Conservation (phyloP, 2,888 invertebrate species). For the Chesias legatella region DNA sequence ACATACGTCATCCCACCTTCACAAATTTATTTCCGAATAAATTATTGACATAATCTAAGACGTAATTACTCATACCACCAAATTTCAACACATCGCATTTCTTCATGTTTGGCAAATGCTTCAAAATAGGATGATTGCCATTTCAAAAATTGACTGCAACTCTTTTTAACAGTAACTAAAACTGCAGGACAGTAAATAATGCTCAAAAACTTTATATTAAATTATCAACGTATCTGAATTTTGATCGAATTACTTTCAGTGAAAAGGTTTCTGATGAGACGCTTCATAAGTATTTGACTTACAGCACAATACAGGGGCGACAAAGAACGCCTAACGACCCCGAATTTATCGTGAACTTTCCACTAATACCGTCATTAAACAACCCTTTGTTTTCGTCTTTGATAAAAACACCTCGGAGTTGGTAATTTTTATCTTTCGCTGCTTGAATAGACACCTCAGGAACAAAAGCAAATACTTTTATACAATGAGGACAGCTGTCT, state of each 20-base stretch:
- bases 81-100: too few relatives aligned
- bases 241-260: slow-evolving; percentile 38
- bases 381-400: slow-evolving; percentile 75
- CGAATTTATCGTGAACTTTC: slow-evolving; percentile 76
- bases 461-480: slow-evolving; percentile 62
- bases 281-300: slow-evolving; percentile 55
- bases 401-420: slow-evolving; percentile 70
- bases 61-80: too few relatives aligned
- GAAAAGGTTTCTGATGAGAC: slow-evolving; percentile 43
- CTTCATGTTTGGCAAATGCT: too few relatives aligned
- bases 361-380: slow-evolving; percentile 77
- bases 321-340: slow-evolving; percentile 72
- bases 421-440: slow-evolving; percentile 74
- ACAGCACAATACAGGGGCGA: slow-evolving; percentile 66
- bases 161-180: too few relatives aligned
- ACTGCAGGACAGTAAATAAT: neutral
- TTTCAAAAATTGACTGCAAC: too few relatives aligned
- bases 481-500: slow-evolving; percentile 51
- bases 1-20: too few relatives aligned
- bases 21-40: too few relatives aligned
- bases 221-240: slow-evolving; percentile 22
- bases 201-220: neutral
- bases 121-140: too few relatives aligned
- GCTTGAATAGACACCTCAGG: slow-evolving; percentile 55
- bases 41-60: too few relatives aligned